Base-by-base conservation (phyloP, 2,797 vertebrate genomes). In the Sebastes steindachneri region DNA sequence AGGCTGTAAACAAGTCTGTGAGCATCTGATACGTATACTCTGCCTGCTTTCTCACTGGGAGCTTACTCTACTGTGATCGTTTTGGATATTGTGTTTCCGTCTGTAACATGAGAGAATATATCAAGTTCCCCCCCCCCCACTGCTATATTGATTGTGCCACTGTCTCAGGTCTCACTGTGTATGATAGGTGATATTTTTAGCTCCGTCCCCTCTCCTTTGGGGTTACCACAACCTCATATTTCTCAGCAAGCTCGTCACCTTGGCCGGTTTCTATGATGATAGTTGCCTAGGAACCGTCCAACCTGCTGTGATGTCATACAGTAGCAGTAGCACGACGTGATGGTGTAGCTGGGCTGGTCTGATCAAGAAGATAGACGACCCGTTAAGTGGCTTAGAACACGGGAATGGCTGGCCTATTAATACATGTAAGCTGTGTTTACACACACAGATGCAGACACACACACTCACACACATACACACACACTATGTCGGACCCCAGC, bases 251-350 rank as follows among this genome's bases (percentile, higher is more conserved):
- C 68, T 81, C 86, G 53, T 79, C 65, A 33, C 67, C 55, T 29
- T 79, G 60, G 77, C 41, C 66, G 0, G 93, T 95, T 96, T 96
- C 95, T 75, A 33, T 96, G 94, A 96, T 89, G 95, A 97, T 19
- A 89, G 97, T 99, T 98, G 97, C 97, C 95, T 97, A 95, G 97
- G 86, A 97, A 96, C 96, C 81, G 87, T 80, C 91, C 54, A 69
- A 92, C 86, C 89, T 79, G 77, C 79, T 84, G 87, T 96, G 96
- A 97, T 93, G 95, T 97, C 95, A 96, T 9, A 72, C 69, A 69
- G 62, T 92, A 93, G 89, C 66, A 69, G 62, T 92, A 93, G 89
- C 86, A 95, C 77, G 92, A 84, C 51, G 65, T 83, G 87, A 88
- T 74, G 90, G 71, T 76, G 88, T 83, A 84, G 88, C 80, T 88